Evolutionary conservation across 2,888 invertebrate species (phyloP).

Genomic region (Dasypolia templi): DNA sequence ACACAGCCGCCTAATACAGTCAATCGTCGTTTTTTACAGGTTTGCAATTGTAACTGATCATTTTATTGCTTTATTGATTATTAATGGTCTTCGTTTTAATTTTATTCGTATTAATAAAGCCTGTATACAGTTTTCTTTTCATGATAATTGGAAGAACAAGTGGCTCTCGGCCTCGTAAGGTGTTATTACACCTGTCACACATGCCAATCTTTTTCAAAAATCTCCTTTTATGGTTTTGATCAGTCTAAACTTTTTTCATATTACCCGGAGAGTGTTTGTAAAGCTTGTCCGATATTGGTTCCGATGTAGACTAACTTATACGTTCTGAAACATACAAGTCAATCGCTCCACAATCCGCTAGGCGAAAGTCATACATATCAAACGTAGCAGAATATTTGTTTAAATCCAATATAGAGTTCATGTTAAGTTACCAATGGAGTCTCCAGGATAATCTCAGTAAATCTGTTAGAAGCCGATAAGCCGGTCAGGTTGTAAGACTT

Average conservation of each 20-base stretch:
- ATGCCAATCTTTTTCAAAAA: background rate
- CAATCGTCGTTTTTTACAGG: no score
- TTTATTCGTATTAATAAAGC: no score
- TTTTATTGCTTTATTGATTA: no score
- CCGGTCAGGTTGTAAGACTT: slow-evolving; percentile 79
- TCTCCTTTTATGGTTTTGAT: background rate
- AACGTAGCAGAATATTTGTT: slow-evolving; percentile 48
- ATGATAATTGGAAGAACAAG: background rate
- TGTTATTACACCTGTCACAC: background rate
- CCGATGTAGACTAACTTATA: slow-evolving; percentile 4
- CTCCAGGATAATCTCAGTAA: slow-evolving; percentile 81
- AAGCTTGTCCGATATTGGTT: background rate
- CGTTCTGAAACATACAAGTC: background rate
- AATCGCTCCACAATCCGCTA: background rate
- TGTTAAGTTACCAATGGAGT: slow-evolving; percentile 61
- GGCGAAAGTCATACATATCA: slow-evolving; percentile 4
- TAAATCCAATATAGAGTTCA: slow-evolving; percentile 64
- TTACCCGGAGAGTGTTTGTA: background rate
- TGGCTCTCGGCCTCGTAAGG: background rate
- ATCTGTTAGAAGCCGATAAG: slow-evolving; percentile 83
- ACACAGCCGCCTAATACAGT: no score
- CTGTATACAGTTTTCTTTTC: no score
- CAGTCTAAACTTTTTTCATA: background rate
- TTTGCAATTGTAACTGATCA: no score
- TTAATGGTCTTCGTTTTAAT: no score